Percentiles rank a stretch among this genome's conserved stretches.
Evolutionary conservation across 2,113 vertebrate species (phyloP).

Genomic region (Chamaetylas fuelleborni): DNA sequence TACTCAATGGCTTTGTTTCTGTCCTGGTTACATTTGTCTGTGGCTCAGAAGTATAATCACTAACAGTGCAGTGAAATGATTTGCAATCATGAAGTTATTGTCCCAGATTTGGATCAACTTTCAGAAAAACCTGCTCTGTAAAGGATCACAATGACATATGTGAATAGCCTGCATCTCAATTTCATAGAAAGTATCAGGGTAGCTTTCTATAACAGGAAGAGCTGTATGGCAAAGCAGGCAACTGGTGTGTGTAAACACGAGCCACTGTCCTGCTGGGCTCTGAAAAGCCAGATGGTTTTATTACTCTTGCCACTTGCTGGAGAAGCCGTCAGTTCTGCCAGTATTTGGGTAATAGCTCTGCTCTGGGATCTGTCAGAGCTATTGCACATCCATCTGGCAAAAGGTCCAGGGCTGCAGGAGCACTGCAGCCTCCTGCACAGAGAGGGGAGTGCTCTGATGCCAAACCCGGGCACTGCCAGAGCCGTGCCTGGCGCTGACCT

Average conservation of each 20-base stretch:
- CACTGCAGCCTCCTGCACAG: background rate
- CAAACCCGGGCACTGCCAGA: background rate
- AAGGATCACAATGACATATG: background rate
- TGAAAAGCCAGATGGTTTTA: slow-evolving; percentile 17
- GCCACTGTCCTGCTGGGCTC: background rate
- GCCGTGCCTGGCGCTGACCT: background rate
- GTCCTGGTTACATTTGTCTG: background rate
- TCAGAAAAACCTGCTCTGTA: background rate
- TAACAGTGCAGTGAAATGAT: background rate
- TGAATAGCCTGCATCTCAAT: background rate
- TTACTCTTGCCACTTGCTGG: background rate
- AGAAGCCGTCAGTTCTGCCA: background rate
- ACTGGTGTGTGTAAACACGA: background rate
- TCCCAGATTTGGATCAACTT: background rate
- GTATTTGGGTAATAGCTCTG: slow-evolving; percentile 32
- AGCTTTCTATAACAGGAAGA: background rate
- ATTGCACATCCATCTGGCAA: slow-evolving; percentile 8
- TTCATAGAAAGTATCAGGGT: background rate
- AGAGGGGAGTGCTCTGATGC: background rate
- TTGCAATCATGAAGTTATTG: background rate
- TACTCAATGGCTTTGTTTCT: background rate
- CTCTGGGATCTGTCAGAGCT: background rate
- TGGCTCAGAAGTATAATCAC: background rate
- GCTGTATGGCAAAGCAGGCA: background rate
- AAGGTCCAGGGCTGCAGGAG: background rate